These are phyloP conservation scores for Eptatretus burgeri DNA, from an alignment of 2,113 vertebrate genomes.

Conservation along the genomic window DNA sequence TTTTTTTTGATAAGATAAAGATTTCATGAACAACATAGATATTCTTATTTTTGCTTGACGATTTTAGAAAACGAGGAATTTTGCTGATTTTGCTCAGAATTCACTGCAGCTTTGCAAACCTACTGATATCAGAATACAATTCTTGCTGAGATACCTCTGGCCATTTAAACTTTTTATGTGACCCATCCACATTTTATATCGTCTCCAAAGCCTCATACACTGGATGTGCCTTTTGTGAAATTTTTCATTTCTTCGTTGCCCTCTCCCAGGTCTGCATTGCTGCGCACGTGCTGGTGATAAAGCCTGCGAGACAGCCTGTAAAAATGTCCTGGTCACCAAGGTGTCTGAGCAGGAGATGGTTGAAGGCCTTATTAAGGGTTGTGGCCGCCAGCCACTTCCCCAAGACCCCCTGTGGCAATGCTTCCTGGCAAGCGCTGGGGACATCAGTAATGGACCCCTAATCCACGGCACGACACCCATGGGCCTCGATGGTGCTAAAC, in stretches of 20 bases:
- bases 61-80: no score
- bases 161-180: no score
- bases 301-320: conserved; percentile 58
- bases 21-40: no score
- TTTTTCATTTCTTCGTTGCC: not conserved
- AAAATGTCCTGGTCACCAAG: conserved; percentile 62
- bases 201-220: no score
- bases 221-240: no score
- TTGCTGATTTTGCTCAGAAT: no score
- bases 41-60: no score
- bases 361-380: conserved; percentile 61
- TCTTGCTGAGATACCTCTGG: no score
- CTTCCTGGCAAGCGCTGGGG: conserved; percentile 55
- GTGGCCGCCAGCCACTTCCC: conserved; percentile 60
- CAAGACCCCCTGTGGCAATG: conserved; percentile 97
- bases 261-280: conserved; percentile 53
- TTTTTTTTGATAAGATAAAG: no score
- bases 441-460: conserved; percentile 37
- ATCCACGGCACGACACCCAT: conserved; percentile 41
- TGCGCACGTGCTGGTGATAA: conserved; percentile 68
- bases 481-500: conserved; percentile 71
- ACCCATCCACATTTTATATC: no score
- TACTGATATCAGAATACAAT: no score
- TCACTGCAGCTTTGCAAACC: no score
- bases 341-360: conserved; percentile 92